phyloP scores from a whole-genome alignment of 2,797 vertebrate genomes.

The Neoniphon sammara region DNA sequence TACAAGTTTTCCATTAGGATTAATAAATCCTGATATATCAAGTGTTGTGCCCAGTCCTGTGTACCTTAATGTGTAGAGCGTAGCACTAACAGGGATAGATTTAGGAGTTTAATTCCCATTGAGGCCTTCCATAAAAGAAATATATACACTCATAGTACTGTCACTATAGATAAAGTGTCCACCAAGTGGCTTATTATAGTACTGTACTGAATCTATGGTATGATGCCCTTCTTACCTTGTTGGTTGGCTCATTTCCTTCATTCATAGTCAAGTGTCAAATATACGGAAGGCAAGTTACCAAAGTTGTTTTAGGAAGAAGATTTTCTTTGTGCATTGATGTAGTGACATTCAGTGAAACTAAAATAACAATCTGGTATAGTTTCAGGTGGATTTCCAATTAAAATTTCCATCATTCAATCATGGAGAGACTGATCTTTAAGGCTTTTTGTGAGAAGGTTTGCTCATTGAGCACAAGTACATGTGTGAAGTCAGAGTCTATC shows the following conservation, averaged over 20 bases:
- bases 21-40: not conserved
- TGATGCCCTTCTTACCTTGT: not conserved
- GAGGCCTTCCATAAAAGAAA: not conserved
- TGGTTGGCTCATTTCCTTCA: not conserved
- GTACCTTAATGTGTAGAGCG: not conserved
- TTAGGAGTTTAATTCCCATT: not conserved
- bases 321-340: no score
- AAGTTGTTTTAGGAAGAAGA: not conserved
- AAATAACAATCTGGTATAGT: no score
- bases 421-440: not conserved
- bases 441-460: not conserved
- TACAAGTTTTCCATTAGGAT: constrained; percentile 2
- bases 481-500: not conserved
- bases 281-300: not conserved
- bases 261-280: not conserved
- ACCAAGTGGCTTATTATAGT: not conserved
- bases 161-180: not conserved
- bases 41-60: not conserved
- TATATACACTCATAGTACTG: not conserved
- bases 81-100: not conserved
- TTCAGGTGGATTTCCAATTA: no score
- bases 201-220: not conserved
- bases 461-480: not conserved
- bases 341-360: no score
- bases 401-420: not conserved